Percentiles rank a stretch among this genome's conserved stretches.
These are phyloP conservation scores for Vespertilio murinus DNA, from an alignment of 2,797 vertebrate genomes.

Conservation along the genomic window DNA sequence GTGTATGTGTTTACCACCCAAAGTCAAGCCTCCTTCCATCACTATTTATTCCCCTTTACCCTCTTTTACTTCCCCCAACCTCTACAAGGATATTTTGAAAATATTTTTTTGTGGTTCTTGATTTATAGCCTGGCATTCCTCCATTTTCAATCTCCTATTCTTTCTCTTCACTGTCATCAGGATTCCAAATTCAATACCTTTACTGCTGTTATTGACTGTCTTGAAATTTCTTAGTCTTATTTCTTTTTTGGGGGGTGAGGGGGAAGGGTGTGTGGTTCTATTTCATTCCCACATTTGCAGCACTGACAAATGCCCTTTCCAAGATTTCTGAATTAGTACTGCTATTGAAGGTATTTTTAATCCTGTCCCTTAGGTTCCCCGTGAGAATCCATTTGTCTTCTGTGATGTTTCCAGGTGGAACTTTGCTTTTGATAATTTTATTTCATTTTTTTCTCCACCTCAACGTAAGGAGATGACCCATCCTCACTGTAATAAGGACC, in stretches of 20 bases:
- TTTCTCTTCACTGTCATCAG: neutral
- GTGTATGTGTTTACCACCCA: neutral
- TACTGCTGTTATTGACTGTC: neutral
- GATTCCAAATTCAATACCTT: neutral
- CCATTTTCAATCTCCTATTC: neutral
- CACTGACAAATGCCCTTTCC: neutral
- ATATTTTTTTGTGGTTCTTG: neutral
- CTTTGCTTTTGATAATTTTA: constrained; percentile 21
- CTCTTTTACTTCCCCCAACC: neutral
- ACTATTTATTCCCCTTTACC: neutral
- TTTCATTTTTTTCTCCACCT: neutral
- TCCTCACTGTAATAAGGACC: neutral
- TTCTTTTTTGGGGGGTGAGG: neutral
- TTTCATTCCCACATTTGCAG: neutral
- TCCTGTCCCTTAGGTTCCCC: neutral
- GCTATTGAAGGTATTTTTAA: neutral
- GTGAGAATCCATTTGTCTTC: neutral
- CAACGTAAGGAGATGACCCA: neutral
- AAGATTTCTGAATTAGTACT: neutral
- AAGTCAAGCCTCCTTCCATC: neutral
- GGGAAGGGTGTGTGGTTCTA: neutral
- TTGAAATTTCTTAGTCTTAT: constrained; percentile 10
- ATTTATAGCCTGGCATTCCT: neutral
- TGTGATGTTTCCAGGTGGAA: neutral
- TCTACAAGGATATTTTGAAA: neutral